Base-by-base conservation (phyloP, 1,140 invertebrate species). In the Drosophila triauraria region DNA sequence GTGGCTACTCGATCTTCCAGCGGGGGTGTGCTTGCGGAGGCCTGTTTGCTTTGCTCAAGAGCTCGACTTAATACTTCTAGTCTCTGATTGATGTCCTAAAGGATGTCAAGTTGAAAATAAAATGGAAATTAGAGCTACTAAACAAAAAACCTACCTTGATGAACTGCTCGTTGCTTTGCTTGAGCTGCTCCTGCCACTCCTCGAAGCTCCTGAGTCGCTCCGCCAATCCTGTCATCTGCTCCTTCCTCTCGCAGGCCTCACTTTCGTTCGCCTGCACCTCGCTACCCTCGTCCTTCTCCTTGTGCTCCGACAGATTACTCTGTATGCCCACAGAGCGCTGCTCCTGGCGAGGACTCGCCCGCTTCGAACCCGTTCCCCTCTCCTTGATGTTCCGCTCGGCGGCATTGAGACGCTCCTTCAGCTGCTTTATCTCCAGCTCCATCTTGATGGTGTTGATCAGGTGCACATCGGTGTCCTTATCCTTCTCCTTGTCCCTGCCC, bases 401-500 rank as follows among this genome's bases (percentile, higher is more conserved):
- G 3, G 77, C 80, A 60, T 92, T 93, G 0, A 93, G 77, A 4
- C 92, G 82, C 38, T 93, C 92, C 50, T 93, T 93, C 2, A 93
- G 59, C 27, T 93, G 92, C 56, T 93, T 93, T 7, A 93, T 91
- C 63, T 93, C 92, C 53, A 93, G 76, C 43, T 93, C 92, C 70
- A 93, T 83, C 58, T 93, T 93, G 10, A 93, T 93, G 2, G 92
- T 82, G 13, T 92, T 93, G 8, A 93, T 93, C n/a, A 93, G 60
- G 2, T 81, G 74, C 27, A 83, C 38, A 51, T 93, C 92, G 23
- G 83, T 93, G n/a, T 91, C 85, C 20, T 74, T 77, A 2, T 61
- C 56, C 46, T 58, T 63, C 2, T 56, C 76, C 25, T 71, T 75
- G 4, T 20, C 40, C 13, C 13, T 62, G 30, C 77, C 25, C 17